Base-by-base conservation (phyloP, 2,888 invertebrate species). In the Cheilosia impressa region DNA sequence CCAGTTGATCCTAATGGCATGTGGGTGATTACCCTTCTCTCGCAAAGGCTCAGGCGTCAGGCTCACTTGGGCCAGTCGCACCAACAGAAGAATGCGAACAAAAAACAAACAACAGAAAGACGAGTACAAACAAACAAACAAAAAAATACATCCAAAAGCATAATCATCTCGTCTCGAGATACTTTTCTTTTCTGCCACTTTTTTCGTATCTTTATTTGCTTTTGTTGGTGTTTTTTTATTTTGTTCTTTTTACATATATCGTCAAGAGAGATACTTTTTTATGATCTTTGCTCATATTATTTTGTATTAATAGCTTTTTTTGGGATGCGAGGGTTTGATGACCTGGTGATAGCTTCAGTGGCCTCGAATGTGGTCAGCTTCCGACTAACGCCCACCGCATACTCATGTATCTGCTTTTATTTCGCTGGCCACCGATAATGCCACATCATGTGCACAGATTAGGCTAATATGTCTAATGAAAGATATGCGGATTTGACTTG, bases 351-450 rank as follows among this genome's bases (percentile, higher is more conserved):
- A 71, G 81, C 81, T 81, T 76, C 60, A 85, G 77, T 72, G 85
- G 81, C 85, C 85, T 85, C 85, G 85, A 85, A 76, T 81, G 62
- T 85, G 76, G 80, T 85, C 85, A 81, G 81, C 81, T 85, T 85
- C 85, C 85, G 85, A 85, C 81, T 81, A 81, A 80, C 85, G 85
- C 85, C 85, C 85, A 85, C 85, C 71, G 68, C 62, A 77, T 69
- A 66, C 71, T 75, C 57, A 63, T 53, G 34, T 38, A 57, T 68
- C 66, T 75, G 53, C 62, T 68, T 50, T 53, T 19, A 24, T 34
- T 34, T 38, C 2, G 9, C 1, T 31, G 15, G 65, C 60, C 69
- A 75, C 65, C 71, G 15, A 31, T 31, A 55, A 24, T 45, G 31
- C 73, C 72, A 75, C 63, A 73, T 47, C n/a, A 17, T 75, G 75